Evolutionary conservation across 2,888 invertebrate species (phyloP), one percentile per base, ranked within the genome.

Genomic region (Bugula neritina): DNA sequence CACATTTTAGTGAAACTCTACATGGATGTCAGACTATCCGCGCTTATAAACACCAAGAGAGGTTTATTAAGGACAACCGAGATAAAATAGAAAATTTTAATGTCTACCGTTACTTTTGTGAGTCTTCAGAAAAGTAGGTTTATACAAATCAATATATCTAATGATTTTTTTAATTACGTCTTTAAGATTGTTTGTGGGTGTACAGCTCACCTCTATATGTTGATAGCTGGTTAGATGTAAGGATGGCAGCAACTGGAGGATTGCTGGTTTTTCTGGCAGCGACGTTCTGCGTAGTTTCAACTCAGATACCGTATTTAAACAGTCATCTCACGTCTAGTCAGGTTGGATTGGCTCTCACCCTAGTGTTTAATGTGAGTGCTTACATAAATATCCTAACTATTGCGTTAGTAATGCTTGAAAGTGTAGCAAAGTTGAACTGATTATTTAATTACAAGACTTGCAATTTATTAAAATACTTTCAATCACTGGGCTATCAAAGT

Each of bases 1-100:
- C 95, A 10, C 96, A 96, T 85, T 96, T 98, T 81, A 91, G 93
- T 27, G 98, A 98, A 87, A 94, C 93, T 58, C 90, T 98, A 71
- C 91, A 92, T 1, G 87, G 87, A 31, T 84, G 85, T 10, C 78
- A 82, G 1, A 91, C 92, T 0, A 94, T 96, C 77, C 87, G 95
- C 78, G 95, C 96, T 0, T 96, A 92, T 80, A 87, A 88, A 57
- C 91, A 91, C 54, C 89, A 91, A 77, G 86, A 90, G 1, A 88
- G 93, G 81, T 98, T 99, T 82, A 90, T 95, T 57, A 83, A 86
- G 21, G 94, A 95, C 17, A 63, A 63, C n/a, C 10, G 27, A 17
- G 17, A 31, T 5, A 13, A 63, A 13, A 31, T 63, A 5, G 63
- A 63, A n/a, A 27, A 63, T 27, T 83, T 82, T 72, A 92, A 94